These are phyloP conservation scores for Mastacembelus armatus DNA, from an alignment of 2,797 vertebrate genomes.

Conservation along the genomic window DNA sequence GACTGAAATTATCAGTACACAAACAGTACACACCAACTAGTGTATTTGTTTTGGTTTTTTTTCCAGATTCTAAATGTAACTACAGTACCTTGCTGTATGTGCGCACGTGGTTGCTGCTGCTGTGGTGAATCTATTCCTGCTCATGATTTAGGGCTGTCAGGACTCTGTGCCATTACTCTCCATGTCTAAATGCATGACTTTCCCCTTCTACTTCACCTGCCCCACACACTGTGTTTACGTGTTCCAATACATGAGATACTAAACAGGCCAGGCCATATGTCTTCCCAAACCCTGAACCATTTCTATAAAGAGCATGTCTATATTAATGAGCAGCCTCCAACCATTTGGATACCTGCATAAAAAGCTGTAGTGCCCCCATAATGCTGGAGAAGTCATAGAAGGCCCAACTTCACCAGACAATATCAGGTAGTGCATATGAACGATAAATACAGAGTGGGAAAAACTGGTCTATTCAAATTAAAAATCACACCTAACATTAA, in stretches of 20 bases:
- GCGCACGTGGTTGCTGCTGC: slow-evolving; percentile 23
- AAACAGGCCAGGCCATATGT: slow-evolving; percentile 72
- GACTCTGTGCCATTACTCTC: slow-evolving; percentile 59
- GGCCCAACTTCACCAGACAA: slow-evolving; percentile 30
- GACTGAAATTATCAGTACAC: slow-evolving; percentile 9
- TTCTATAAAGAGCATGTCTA: slow-evolving; percentile 85
- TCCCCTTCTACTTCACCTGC: slow-evolving; percentile 67
- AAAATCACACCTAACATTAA: slow-evolving; percentile 21
- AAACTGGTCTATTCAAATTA: slow-evolving; percentile 4
- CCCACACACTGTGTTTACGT: slow-evolving; percentile 73
- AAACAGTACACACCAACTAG: slow-evolving; percentile 6
- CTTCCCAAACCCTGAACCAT: slow-evolving; percentile 79
- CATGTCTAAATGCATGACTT: slow-evolving; percentile 38
- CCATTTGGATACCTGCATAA: slow-evolving; percentile 68
- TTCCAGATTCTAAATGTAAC: slow-evolving; percentile 25
- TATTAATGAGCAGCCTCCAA: slow-evolving; percentile 84
- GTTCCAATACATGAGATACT: slow-evolving; percentile 70
- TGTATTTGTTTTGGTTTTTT: background rate
- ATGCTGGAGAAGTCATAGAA: slow-evolving; percentile 48
- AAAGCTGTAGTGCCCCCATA: slow-evolving; percentile 63
- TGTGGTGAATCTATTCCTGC: slow-evolving; percentile 49
- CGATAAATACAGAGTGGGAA: slow-evolving; percentile 7
- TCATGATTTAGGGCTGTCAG: slow-evolving; percentile 67
- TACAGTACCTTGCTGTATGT: slow-evolving; percentile 19
- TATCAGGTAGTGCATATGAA: slow-evolving; percentile 7